These are phyloP conservation scores for Meloidogyne hapla DNA, from an alignment of 1,140 invertebrate species.

Conservation along the genomic window DNA sequence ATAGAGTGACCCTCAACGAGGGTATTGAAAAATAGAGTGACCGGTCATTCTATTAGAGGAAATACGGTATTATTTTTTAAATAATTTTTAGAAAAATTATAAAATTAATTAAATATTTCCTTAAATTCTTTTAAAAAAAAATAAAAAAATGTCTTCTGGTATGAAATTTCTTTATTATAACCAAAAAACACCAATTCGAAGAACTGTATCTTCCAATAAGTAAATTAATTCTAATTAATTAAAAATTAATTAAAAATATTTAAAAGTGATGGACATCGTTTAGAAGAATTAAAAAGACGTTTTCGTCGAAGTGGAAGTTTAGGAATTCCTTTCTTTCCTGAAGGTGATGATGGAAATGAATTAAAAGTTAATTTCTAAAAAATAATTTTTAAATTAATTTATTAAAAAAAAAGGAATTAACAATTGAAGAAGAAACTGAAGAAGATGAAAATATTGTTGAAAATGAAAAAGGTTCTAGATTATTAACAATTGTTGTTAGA, in stretches of 20 bases:
- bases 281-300: constrained; percentile 60
- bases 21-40: too few relatives aligned
- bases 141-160: constrained; percentile 53
- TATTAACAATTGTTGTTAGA: constrained; percentile 54
- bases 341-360: constrained; percentile 50
- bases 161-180: constrained; percentile 60
- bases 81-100: too few relatives aligned
- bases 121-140: not conserved
- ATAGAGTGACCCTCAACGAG: too few relatives aligned
- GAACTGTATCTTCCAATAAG: constrained; percentile 46
- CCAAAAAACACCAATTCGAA: constrained; percentile 40
- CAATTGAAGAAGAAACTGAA: constrained; percentile 57
- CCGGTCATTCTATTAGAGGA: too few relatives aligned
- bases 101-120: too few relatives aligned
- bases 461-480: constrained; percentile 30
- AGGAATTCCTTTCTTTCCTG: constrained; percentile 61
- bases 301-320: constrained; percentile 61
- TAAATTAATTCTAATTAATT: constrained; percentile 28
- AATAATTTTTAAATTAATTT: constrained; percentile 4
- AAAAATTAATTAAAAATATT: constrained; percentile 13
- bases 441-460: not conserved
- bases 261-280: constrained; percentile 47
- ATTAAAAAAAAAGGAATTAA: constrained; percentile 43
- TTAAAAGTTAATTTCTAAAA: not conserved
- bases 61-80: too few relatives aligned